A percentile compares a stretch with the other conserved stretches of the same genome.
Conservation (phyloP, 2,113 vertebrate genomes). For the Chlorodrepanis virens region DNA sequence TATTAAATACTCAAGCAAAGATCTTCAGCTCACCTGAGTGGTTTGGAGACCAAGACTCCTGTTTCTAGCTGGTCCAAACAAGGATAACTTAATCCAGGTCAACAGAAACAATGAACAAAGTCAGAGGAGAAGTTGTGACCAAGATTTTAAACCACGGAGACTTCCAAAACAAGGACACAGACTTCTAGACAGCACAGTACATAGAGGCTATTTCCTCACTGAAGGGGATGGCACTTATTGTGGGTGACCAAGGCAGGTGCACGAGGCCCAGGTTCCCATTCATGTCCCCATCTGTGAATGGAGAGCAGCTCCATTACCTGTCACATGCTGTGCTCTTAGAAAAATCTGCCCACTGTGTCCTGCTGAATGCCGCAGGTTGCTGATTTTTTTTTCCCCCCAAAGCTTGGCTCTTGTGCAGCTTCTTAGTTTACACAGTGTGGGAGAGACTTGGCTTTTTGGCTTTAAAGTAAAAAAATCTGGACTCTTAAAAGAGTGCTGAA, state of each 20-base stretch:
- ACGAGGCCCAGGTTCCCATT: background rate
- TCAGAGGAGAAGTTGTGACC: background rate
- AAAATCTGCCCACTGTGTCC: background rate
- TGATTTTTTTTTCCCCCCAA: background rate
- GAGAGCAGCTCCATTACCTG: accelerated
- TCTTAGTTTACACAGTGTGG: background rate
- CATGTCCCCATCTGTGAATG: accelerated
- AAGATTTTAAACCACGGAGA: background rate
- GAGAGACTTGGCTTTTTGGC: background rate
- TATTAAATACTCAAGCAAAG: background rate
- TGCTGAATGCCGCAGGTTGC: background rate
- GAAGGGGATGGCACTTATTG: background rate
- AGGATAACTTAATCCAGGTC: background rate
- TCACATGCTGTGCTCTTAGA: background rate
- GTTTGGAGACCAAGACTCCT: background rate
- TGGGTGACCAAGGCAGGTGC: background rate
- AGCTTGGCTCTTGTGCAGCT: background rate
- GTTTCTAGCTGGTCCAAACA: background rate
- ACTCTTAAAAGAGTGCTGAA: background rate
- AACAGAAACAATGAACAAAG: background rate
- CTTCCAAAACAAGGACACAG: background rate
- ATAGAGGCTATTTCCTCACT: background rate
- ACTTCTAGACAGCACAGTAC: background rate
- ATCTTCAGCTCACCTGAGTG: background rate
- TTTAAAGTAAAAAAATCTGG: background rate